Conservation (phyloP, 2,797 vertebrate species). For the Poecilia velifera region DNA sequence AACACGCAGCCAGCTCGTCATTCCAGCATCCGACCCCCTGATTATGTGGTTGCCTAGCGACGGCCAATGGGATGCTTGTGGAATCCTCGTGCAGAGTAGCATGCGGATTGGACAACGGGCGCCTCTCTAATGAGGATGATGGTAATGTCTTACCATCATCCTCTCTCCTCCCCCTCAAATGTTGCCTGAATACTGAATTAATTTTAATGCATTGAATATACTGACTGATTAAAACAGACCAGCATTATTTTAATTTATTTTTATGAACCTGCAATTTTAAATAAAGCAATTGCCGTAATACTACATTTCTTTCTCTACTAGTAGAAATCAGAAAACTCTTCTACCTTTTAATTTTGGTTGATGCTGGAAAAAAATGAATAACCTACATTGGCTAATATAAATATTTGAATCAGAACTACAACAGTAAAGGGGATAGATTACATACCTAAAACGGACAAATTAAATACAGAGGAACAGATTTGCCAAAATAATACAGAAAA, state of each 20-base stretch:
- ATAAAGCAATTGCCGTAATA: not conserved
- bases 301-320: not conserved
- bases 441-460: not conserved
- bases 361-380: not conserved
- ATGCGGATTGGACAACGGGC: slow-evolving; percentile 77
- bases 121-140: slow-evolving; percentile 83
- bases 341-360: not conserved
- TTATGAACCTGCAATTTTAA: not conserved
- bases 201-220: slow-evolving; percentile 37
- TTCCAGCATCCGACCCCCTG: slow-evolving; percentile 81
- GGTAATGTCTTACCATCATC: slow-evolving; percentile 76
- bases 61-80: slow-evolving; percentile 81
- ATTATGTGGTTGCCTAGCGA: slow-evolving; percentile 87
- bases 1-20: slow-evolving; percentile 67
- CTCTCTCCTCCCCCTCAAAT: slow-evolving; percentile 72
- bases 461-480: not conserved
- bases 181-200: slow-evolving; percentile 57
- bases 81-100: slow-evolving; percentile 73
- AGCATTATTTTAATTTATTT: not conserved
- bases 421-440: not conserved
- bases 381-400: not conserved
- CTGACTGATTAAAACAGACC: slow-evolving; percentile 12
- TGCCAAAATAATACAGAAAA: not conserved
- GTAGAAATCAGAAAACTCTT: not conserved
- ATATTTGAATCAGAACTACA: not conserved